Evolutionary conservation across 2,797 vertebrate genomes (phyloP), one percentile per base, ranked within the genome.

Genomic region (Hirundo rustica): DNA sequence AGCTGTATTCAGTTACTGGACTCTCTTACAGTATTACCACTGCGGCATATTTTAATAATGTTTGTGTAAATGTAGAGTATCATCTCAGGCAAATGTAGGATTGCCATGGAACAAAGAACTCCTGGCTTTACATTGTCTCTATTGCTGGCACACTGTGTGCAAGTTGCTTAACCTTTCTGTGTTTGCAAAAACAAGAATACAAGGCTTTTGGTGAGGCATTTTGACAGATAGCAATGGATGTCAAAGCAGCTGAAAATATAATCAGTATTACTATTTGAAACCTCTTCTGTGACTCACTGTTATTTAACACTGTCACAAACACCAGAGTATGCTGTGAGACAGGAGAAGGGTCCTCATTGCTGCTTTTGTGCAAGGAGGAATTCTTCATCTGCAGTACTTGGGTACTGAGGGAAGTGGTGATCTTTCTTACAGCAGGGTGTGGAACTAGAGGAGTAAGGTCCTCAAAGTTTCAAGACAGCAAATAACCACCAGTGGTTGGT

Each of bases 211-310:
- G 11, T 61, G 38, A 65, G 42, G 30, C 40, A 19, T 17, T 91
- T 67, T 18, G 32, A 82, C 32, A 78, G 62, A 65, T 13, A 62
- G 66, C 51, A 81, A 83, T 45, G n/a, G 16, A 73, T 89, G 91
- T 88, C 73, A 75, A 78, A 86, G 50, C 58, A 92, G 40, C 16
- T 75, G 73, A 91, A 91, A 89, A 70, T 78, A 36, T 18, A 48
- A 22, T 47, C 44, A 86, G 9, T 87, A 29, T 64, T 78, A 11
- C 14, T 84, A 2, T 94, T 81, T 78, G 90, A 62, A 91, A 76
- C 14, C 17, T 86, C 38, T 70, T 19, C 27, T 53, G 44, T 81
- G 55, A 27, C 23, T 88, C 26, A 6, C 20, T 85, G 18, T 72
- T 88, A 27, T n/a, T 86, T 58, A 76, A 48, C 22, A 4, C 58